phyloP scores from a whole-genome alignment of 1,140 invertebrate genomes.

The Atta colombica region DNA sequence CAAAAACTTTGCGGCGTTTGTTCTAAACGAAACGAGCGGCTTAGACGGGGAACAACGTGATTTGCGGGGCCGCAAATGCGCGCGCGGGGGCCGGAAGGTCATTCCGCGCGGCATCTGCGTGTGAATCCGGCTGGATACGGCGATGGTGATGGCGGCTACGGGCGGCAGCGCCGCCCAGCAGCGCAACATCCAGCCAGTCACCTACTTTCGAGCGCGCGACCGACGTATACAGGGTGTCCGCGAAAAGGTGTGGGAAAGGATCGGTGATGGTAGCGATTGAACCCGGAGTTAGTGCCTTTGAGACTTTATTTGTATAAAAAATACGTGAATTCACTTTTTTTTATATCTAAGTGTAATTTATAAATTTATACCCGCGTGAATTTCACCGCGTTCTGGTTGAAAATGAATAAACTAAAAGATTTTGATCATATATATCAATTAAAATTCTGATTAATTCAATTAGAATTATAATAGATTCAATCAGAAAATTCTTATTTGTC shows the following conservation, averaged over 20 bases:
- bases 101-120: conserved; percentile 70
- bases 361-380: too few species aligned
- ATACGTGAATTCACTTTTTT: not conserved
- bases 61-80: conserved; percentile 64
- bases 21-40: conserved; percentile 44
- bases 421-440: too few species aligned
- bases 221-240: conserved; percentile 53
- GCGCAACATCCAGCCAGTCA: conserved; percentile 68
- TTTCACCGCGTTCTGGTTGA: not conserved
- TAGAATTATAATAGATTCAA: too few species aligned
- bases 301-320: not conserved
- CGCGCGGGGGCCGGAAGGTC: conserved; percentile 71
- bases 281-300: not conserved
- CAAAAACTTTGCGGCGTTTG: conserved; percentile 6
- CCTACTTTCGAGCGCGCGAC: conserved; percentile 65
- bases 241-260: conserved; percentile 27
- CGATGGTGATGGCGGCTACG: conserved; percentile 54
- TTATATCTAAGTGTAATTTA: not conserved
- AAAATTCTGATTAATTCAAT: too few species aligned
- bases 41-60: conserved; percentile 64
- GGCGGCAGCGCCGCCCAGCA: conserved; percentile 51
- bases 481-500: too few species aligned
- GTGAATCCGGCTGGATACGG: conserved; percentile 70
- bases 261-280: not conserved
- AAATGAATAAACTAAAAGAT: too few species aligned